Evolutionary conservation across 2,888 invertebrate species (phyloP).

Genomic region (Ectobius pallidus): DNA sequence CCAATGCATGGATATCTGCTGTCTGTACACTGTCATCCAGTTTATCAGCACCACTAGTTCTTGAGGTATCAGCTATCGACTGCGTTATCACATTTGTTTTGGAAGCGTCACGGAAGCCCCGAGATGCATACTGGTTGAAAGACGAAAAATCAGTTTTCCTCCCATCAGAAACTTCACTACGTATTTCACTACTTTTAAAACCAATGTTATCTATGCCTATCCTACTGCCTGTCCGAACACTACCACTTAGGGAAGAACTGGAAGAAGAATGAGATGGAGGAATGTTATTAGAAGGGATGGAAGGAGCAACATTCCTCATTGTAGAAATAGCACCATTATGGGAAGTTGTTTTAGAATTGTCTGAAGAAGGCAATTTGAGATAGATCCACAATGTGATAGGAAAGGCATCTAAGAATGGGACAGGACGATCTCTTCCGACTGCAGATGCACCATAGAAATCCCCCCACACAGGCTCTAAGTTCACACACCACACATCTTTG

Average conservation of each 20-base stretch:
- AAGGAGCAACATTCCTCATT: not conserved
- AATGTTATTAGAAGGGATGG: not conserved
- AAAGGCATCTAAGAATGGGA: constrained; percentile 83
- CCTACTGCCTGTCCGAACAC: not conserved
- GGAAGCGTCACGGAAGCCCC: constrained; percentile 1
- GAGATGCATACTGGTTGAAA: not conserved
- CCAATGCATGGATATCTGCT: constrained; percentile 79
- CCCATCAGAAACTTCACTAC: not conserved
- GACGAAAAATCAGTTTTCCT: constrained; percentile 11
- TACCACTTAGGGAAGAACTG: constrained; percentile 11
- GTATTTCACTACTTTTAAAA: not conserved
- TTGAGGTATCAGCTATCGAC: not conserved
- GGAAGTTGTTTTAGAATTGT: not conserved
- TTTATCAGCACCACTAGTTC: not conserved
- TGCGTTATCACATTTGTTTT: constrained; percentile 2
- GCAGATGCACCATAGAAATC: constrained; percentile 88
- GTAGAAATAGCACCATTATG: not conserved
- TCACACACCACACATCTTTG: constrained; percentile 86
- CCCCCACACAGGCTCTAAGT: constrained; percentile 90
- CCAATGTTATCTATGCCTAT: not conserved
- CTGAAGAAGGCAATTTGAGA: constrained; percentile 39
- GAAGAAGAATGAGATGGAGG: not conserved
- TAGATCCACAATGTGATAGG: constrained; percentile 87
- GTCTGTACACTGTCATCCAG: constrained; percentile 26
- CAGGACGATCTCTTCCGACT: constrained; percentile 70